These are phyloP conservation scores for Nasonia oneida DNA, from an alignment of 2,888 invertebrate species.

Conservation along the genomic window DNA sequence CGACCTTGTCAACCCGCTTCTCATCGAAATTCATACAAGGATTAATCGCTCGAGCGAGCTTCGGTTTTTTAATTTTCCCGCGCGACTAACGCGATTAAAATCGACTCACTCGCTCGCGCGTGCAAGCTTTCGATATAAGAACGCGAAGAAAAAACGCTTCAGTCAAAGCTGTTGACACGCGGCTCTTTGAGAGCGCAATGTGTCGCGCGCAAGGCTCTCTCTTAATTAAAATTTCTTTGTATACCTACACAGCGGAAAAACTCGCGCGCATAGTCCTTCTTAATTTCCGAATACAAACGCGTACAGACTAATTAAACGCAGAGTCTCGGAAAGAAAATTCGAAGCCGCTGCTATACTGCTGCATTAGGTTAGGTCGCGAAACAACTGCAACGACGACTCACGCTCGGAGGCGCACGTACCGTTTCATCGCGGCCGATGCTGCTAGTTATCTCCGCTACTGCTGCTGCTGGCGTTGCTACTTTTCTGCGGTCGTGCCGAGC, in stretches of 20 bases:
- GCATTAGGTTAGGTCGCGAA: not conserved
- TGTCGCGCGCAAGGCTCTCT: not conserved
- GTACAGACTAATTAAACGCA: too few species aligned
- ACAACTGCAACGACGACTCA: not conserved
- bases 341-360: too few species aligned
- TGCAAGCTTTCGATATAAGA: not conserved
- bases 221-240: conserved; percentile 22
- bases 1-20: not conserved
- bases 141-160: not conserved
- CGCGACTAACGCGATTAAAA: too few species aligned
- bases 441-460: not conserved
- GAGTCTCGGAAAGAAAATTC: too few species aligned
- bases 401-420: not conserved
- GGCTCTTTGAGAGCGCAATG: not conserved
- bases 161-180: not conserved
- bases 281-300: too few species aligned
- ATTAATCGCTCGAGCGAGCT: not conserved
- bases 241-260: not conserved
- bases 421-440: conserved; percentile 11
- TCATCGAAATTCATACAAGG: not conserved
- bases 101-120: not conserved
- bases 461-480: not conserved
- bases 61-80: too few species aligned
- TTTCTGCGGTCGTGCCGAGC: not conserved
- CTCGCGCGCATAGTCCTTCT: too few species aligned